Evolutionary conservation across 37 sponge, comb jelly and placozoan species (phyloP).

Genomic region (Mnemiopsis leidyi): DNA sequence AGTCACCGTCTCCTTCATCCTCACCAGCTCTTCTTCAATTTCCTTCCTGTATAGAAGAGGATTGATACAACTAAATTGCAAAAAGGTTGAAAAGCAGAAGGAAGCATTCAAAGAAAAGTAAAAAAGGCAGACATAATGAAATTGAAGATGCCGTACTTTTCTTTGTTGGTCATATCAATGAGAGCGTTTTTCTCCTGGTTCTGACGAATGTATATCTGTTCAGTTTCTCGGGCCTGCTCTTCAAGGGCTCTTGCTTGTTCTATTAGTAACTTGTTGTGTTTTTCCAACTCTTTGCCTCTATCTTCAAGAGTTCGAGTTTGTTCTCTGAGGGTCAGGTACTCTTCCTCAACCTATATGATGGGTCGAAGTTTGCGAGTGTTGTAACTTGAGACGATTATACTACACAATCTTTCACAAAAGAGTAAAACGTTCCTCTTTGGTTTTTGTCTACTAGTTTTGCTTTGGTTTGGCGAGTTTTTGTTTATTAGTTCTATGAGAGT

Average conservation of each 20-base stretch:
- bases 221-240: not conserved
- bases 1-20: not conserved
- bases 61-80: too few relatives aligned
- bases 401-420: too few relatives aligned
- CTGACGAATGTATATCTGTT: not conserved
- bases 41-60: conserved; percentile 10
- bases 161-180: not conserved
- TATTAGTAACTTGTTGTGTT: not conserved
- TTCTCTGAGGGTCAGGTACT: not conserved
- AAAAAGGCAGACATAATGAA: too few relatives aligned
- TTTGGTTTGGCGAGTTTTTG: too few relatives aligned
- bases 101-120: too few relatives aligned
- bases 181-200: conserved; percentile 7
- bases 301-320: not conserved
- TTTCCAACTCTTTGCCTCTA: not conserved
- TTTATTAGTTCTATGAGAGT: too few relatives aligned
- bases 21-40: not conserved
- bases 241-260: not conserved
- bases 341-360: not conserved
- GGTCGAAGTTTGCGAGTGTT: too few relatives aligned
- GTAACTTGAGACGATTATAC: too few relatives aligned
- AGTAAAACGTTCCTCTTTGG: too few relatives aligned
- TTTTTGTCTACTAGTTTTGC: too few relatives aligned
- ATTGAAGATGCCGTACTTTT: not conserved
- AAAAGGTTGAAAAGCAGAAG: too few relatives aligned